Base-by-base conservation (phyloP, 2,113 vertebrate species). In the Microtus montanus region DNA sequence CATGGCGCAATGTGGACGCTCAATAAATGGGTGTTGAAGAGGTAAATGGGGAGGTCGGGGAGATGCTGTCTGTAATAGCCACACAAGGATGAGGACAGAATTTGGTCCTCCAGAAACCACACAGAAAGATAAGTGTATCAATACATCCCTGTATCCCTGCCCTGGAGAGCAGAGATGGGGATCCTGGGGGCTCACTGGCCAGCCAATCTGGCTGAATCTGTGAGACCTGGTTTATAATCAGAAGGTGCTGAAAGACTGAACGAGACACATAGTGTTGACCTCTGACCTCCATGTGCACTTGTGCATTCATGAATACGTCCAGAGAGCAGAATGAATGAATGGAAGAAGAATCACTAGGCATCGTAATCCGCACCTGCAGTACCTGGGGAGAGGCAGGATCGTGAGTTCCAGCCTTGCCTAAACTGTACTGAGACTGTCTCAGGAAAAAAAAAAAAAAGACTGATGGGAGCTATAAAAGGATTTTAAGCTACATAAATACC, bases 401-500 rank as follows among this genome's bases (percentile, higher is more conserved):
- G 7, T 47, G 63, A 66, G 83, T 85, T 47, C 41, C 24, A 85
- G 83, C 63, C 38, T 64, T 66, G 28, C 83, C 44, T 33, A 47
- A 44, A 66, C 61, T 47, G 3, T 47, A 35, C 19, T 85, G 8
- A 85, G 41, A 47, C 41, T 66, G 28, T 47, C 41, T 85, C 28
- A 47, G 22, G 28, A 47, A 15, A 26, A 44, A 33, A 15, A 26
- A 44, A 33, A 64, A 66, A 44, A 66, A 33, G 8, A 85, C 47
- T 17, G 83, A 64, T 64, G 80, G 41, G 82, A 64, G 24, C 58
- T 84, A 84, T 84, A 84, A 30, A 64, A 41, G 26, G 82, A 84
- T 84, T 84, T 84, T 84, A 84, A 30, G 58, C 82, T 44, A 84
- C 82, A 84, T 84, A 84, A 84, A 84, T 84, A 64, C 82, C 82